Evolutionary conservation across 2,797 vertebrate genomes (phyloP).

Genomic region (Rhyacichthys aspro): DNA sequence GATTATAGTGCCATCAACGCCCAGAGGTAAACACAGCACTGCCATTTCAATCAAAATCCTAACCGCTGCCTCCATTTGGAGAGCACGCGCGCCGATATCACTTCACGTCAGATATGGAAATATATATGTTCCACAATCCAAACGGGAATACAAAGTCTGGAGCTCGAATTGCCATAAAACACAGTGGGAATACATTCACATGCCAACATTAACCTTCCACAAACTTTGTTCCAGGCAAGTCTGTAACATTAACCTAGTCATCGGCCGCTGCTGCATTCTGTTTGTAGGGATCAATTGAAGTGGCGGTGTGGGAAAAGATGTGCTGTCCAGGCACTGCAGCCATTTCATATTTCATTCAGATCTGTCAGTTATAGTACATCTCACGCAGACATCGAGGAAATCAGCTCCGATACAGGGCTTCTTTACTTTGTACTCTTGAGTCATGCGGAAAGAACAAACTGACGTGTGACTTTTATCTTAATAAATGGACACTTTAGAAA

Average conservation of each 20-base stretch:
- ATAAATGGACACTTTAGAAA: conserved; percentile 31
- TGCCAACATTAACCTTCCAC: conserved; percentile 30
- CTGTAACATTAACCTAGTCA: conserved; percentile 19
- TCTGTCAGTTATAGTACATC: conserved; percentile 40
- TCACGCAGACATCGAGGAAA: conserved; percentile 46
- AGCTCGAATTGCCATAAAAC: conserved; percentile 3
- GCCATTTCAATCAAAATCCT: conserved; percentile 50
- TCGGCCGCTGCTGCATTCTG: conserved; percentile 27
- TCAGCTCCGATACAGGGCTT: conserved; percentile 26
- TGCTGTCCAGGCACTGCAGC: conserved; percentile 26
- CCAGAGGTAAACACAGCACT: conserved; percentile 47
- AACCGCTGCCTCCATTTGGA: conserved; percentile 11
- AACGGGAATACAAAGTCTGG: conserved; percentile 12
- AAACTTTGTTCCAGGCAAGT: conserved; percentile 27
- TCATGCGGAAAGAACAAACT: conserved; percentile 20
- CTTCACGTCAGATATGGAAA: conserved; percentile 37
- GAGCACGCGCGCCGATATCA: conserved; percentile 7
- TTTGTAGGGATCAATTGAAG: conserved; percentile 42
- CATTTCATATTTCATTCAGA: conserved; percentile 58
- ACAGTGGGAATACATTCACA: conserved; percentile 22
- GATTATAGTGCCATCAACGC: conserved; percentile 50
- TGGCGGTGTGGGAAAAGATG: conserved; percentile 26
- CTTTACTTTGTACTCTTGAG: conserved; percentile 22
- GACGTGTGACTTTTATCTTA: conserved; percentile 38
- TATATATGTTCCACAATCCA: conserved; percentile 16